phyloP scores from a whole-genome alignment of 2,888 invertebrate species.

The Tridacna gigas region DNA sequence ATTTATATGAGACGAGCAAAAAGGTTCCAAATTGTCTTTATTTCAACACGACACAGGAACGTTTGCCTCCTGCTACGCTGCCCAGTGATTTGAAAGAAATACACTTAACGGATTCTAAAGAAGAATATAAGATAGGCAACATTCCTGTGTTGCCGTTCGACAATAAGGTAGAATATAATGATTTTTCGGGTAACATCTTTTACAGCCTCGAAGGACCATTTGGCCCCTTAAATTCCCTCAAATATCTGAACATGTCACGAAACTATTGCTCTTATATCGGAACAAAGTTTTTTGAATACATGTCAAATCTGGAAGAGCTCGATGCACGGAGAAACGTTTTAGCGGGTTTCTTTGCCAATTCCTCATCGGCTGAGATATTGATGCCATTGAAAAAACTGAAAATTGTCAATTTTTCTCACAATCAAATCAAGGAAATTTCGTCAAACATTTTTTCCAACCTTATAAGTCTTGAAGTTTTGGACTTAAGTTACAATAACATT shows the following conservation, averaged over 20 bases:
- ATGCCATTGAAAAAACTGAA: slow-evolving; percentile 18
- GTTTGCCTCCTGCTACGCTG: not conserved
- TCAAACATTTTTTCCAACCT: not conserved
- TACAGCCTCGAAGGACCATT: slow-evolving; percentile 15
- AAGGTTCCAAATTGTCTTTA: not conserved
- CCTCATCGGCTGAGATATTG: slow-evolving; percentile 20
- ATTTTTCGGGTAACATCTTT: slow-evolving; percentile 29
- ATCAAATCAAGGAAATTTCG: slow-evolving; percentile 14
- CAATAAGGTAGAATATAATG: slow-evolving; percentile 11
- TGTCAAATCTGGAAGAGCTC: not conserved
- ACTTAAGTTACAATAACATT: slow-evolving; percentile 26
- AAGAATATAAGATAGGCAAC: slow-evolving; percentile 1
- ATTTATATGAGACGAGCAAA: not conserved
- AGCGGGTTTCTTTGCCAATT: slow-evolving; percentile 2
- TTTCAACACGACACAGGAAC: not conserved
- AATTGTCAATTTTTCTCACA: slow-evolving; percentile 23
- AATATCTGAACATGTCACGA: slow-evolving; percentile 33
- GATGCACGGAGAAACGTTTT: slow-evolving; percentile 8
- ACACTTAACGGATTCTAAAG: not conserved
- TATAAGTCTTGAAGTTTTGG: slow-evolving; percentile 2
- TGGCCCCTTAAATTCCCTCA: slow-evolving; percentile 15
- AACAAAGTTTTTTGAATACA: not conserved
- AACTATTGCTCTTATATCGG: slow-evolving; percentile 18
- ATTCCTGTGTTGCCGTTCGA: not conserved
- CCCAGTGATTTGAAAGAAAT: slow-evolving; percentile 2